phyloP scores from a whole-genome alignment of 2,113 vertebrate species.

The Heptranchias perlo region DNA sequence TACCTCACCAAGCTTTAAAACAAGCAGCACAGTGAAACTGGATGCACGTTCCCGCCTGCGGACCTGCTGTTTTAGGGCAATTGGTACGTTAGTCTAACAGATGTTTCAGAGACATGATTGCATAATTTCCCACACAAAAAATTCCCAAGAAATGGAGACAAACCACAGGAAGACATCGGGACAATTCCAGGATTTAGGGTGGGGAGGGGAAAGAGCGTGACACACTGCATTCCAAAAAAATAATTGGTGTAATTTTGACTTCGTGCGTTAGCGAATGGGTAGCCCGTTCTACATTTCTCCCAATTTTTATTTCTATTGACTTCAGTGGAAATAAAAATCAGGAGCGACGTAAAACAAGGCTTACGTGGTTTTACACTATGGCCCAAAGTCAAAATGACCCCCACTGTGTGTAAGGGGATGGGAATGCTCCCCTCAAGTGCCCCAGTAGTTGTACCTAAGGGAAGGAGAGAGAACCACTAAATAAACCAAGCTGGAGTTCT shows the following conservation, averaged over 20 bases:
- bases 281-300: neutral
- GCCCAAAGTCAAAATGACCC: neutral
- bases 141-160: neutral
- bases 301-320: neutral
- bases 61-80: neutral
- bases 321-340: neutral
- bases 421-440: neutral
- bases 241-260: neutral
- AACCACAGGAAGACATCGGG: neutral
- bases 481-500: neutral
- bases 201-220: neutral
- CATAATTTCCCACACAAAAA: neutral
- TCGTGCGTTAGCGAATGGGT: neutral
- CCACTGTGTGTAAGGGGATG: neutral
- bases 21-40: conserved; percentile 32
- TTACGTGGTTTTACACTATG: too few relatives aligned
- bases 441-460: neutral
- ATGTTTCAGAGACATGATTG: neutral
- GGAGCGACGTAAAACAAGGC: neutral
- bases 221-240: neutral
- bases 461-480: neutral
- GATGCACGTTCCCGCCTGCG: too few relatives aligned
- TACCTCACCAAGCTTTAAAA: conserved; percentile 48
- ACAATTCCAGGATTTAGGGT: neutral
- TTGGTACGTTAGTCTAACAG: neutral